phyloP scores from a whole-genome alignment of 2,888 invertebrate genomes.

The Pristionchus fissidentatus region DNA sequence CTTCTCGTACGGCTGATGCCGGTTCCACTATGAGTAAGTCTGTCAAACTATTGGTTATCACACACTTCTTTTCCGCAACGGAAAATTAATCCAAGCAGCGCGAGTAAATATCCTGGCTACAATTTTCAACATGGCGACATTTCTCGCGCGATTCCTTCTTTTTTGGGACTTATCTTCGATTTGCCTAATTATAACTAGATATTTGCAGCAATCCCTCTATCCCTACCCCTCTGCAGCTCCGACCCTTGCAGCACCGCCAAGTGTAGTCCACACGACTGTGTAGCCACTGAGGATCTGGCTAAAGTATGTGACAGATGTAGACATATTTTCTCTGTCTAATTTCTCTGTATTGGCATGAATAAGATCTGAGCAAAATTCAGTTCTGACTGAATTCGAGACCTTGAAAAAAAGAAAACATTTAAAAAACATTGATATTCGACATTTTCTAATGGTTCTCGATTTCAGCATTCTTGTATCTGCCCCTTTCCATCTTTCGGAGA shows the following conservation, averaged over 20 bases:
- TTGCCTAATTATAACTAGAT: too few relatives aligned
- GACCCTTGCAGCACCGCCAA: slow-evolving; percentile 58
- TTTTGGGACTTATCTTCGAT: too few relatives aligned
- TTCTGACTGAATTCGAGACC: too few relatives aligned
- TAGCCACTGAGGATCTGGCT: slow-evolving; percentile 51
- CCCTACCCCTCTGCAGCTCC: slow-evolving; percentile 51
- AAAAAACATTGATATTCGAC: too few relatives aligned
- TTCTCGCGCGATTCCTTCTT: too few relatives aligned
- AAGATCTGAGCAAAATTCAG: too few relatives aligned
- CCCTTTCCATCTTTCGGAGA: slow-evolving; percentile 31
- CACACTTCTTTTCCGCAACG: too few relatives aligned
- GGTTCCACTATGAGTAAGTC: neutral
- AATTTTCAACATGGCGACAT: too few relatives aligned
- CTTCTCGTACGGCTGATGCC: slow-evolving; percentile 1
- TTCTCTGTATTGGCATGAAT: too few relatives aligned
- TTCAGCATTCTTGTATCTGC: slow-evolving; percentile 37
- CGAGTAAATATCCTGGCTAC: too few relatives aligned
- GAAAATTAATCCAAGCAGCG: too few relatives aligned
- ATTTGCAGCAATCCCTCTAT: neutral
- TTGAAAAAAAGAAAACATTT: neutral
- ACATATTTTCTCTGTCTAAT: neutral
- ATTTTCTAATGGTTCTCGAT: neutral
- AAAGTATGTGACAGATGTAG: neutral
- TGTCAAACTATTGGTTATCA: too few relatives aligned
- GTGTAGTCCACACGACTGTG: slow-evolving; percentile 52